Percentiles rank a stretch among this genome's conserved stretches.
Evolutionary conservation across 2,797 vertebrate species (phyloP).

Genomic region (Helarctos malayanus): DNA sequence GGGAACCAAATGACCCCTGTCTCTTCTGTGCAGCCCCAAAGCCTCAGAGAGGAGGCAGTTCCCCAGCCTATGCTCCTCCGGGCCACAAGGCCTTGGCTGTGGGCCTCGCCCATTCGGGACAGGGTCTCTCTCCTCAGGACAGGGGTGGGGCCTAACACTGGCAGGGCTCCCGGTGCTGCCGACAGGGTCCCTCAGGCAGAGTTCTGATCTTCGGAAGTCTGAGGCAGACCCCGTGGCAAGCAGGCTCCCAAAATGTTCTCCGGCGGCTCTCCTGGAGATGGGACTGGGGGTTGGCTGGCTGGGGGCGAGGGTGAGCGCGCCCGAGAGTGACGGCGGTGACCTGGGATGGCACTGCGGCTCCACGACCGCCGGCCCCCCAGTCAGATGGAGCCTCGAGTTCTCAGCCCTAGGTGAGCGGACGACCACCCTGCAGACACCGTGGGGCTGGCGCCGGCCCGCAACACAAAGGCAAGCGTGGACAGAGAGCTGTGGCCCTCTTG

Average conservation of each 20-base stretch:
- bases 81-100: fast-evolving
- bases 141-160: not conserved
- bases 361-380: not conserved
- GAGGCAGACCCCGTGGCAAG: not conserved
- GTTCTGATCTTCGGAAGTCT: not conserved
- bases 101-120: not conserved
- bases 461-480: fast-evolving
- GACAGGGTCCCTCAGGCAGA: not conserved
- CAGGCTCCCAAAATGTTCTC: not conserved
- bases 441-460: not conserved
- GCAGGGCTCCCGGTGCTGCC: not conserved
- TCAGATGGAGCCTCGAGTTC: not conserved
- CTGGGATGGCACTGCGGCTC: fast-evolving
- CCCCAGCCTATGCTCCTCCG: not conserved
- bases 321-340: not conserved
- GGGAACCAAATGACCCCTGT: not conserved
- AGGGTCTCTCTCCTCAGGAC: not conserved
- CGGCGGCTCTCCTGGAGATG: not conserved
- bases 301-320: not conserved
- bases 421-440: fast-evolving
- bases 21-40: not conserved
- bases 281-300: not conserved
- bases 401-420: fast-evolving
- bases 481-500: not conserved
- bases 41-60: fast-evolving